Base-by-base conservation (phyloP, 1,140 invertebrate genomes). In the Lycorma delicatula region DNA sequence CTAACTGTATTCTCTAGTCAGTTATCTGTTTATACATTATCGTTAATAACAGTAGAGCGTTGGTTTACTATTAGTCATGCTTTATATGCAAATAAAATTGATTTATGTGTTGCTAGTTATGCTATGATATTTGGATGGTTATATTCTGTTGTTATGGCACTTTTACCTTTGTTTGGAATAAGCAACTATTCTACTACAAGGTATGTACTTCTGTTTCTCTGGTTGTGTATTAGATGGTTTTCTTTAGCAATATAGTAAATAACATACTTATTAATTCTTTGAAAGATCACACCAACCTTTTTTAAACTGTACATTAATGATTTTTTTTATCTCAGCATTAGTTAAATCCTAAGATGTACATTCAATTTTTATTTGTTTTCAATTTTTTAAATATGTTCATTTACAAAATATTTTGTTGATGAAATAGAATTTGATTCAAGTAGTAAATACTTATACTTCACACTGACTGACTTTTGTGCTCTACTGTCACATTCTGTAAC, bases 1-100 rank as follows among this genome's bases (percentile, higher is more conserved):
- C 64, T 86, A n/a, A 81, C 80, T 0, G 79, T 86, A 11, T 84
- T 86, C 65, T 77, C 81, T 1, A 80, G 79, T 23, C 79, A 84
- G 63, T 68, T 86, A 20, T 84, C 81, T 1, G 78, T 85, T n/a
- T 81, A 81, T 67, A 83, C 83, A 2, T 68, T 86, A 56, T 76
- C 79, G 0, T 72, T 85, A 3, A 80, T 86, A 48, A 85, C 83
- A 0, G 65, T 81, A 58, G 83, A 86, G 68, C 65, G 81, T 29
- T 83, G 80, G 80, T 81, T 79, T 62, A 77, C 80, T 49, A 82
- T 83, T 28, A 80, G 78, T 4, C 75, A 80, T 64, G 80, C 81
- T 20, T 80, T 83, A 29, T 75, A 83, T 64, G 70, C 81, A 7
- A 83, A 80, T 44, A 79, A 80, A 58, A 67, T 86, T 5, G 71